Percentiles rank a stretch among this genome's conserved stretches.
Conservation (phyloP, 2,113 vertebrate genomes). For the Dipodomys stephensi region DNA sequence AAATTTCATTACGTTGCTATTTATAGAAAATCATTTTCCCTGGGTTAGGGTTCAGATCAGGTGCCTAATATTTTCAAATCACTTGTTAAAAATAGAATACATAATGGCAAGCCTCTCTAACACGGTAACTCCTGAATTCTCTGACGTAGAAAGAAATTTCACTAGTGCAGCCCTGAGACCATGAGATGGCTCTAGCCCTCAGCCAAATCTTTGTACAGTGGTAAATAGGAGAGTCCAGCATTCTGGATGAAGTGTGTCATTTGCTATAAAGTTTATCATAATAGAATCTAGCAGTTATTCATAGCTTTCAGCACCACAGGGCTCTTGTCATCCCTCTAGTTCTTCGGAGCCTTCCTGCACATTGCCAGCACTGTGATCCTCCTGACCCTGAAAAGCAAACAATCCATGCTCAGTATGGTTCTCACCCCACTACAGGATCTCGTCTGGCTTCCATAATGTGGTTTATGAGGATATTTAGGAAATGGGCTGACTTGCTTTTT, state of each 20-base stretch:
- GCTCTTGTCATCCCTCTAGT: background rate
- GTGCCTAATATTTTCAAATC: slow-evolving; percentile 70
- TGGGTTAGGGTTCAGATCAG: slow-evolving; percentile 65
- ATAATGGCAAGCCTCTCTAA: slow-evolving; percentile 48
- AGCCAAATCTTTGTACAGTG: background rate
- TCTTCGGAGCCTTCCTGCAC: background rate
- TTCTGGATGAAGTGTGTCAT: slow-evolving; percentile 43
- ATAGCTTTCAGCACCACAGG: background rate
- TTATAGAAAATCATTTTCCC: slow-evolving; percentile 70
- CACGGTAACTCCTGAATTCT: slow-evolving; percentile 17
- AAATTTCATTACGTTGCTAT: slow-evolving; percentile 64
- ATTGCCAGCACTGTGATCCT: background rate
- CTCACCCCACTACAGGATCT: background rate
- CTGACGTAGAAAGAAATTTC: slow-evolving; percentile 39
- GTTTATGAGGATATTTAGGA: background rate
- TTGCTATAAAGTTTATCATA: slow-evolving; percentile 61
- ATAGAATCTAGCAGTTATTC: slow-evolving; percentile 51
- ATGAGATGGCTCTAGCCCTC: background rate
- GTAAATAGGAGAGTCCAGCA: background rate
- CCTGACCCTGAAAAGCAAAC: background rate
- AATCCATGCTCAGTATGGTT: background rate
- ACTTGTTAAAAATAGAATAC: slow-evolving; percentile 67
- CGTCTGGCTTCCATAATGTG: background rate
- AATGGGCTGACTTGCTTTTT: background rate
- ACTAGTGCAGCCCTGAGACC: background rate